Base-by-base conservation (phyloP, 2,113 vertebrate genomes). In the Zapornia atra region DNA sequence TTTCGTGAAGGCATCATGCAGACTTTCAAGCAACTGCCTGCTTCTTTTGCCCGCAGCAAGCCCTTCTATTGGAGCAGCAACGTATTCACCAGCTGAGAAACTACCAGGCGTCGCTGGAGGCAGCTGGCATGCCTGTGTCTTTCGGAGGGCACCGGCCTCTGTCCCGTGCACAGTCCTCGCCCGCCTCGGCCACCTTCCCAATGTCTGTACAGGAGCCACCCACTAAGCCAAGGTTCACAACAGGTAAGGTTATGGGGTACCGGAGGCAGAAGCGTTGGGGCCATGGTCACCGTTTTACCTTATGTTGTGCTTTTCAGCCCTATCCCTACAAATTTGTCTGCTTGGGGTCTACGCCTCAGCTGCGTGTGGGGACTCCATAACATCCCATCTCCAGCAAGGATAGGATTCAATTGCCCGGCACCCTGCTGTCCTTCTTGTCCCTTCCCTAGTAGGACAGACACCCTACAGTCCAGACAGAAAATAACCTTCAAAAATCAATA, bases 21-120 rank as follows among this genome's bases (percentile, higher is more conserved):
- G 61, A 26, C 38, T 56, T 68, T 53, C 38, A 85, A 85, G 56
- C 75, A 77, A 2, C 36, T 63, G 3, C 44, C 25, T 54, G 9
- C 70, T 90, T 90, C 16, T 82, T 50, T 28, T 56, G 44, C 63
- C 77, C 83, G 46, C 98, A 99, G 99, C 99, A 99, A 98, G 99
- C 99, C 26, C 97, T 99, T 54, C 97, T 99, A 31, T 97, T 99
- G 95, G 99, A 99, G 95, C 99, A 99, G 97, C 99, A 99, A 95
- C 98, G 99, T 50, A 99, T 99, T 86, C 99, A 99, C 96, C 99
- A 99, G 98, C 97, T 99, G 97, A 99, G 99, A 96, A 99, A 98
- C 97, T 99, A 99, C 97, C 99, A 99, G 95, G 99, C 99, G 0
- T 99, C 99, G 1, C 98, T 99, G 98, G 99, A 99, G 97, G 99